phyloP scores from a whole-genome alignment of 2,113 vertebrate genomes.

The Triplophysa rosa region DNA sequence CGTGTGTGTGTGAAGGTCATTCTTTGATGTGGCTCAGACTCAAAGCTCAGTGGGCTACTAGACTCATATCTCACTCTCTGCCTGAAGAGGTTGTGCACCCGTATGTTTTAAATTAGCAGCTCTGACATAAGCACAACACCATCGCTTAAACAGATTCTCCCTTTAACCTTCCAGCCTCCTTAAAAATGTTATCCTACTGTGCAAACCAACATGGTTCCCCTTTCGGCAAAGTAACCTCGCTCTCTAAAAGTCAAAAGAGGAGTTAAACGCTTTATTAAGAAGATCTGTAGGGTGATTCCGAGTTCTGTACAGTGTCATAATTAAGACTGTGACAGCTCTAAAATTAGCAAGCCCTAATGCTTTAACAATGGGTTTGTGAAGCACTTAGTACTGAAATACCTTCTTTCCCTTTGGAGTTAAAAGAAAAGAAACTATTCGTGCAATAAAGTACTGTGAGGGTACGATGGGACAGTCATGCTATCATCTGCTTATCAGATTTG shows the following conservation, averaged over 20 bases:
- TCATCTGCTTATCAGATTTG: no score
- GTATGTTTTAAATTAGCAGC: conserved; percentile 41
- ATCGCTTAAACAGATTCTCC: conserved; percentile 26
- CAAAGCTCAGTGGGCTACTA: conserved; percentile 1
- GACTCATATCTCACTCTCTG: conserved; percentile 37
- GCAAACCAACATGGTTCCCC: not conserved
- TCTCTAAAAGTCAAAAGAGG: conserved; percentile 27
- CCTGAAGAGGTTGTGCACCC: conserved; percentile 25
- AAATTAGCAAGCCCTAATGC: conserved; percentile 23
- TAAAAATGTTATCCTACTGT: conserved; percentile 21
- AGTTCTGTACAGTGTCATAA: not conserved
- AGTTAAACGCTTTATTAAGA: conserved; percentile 27
- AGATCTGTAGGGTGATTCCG: not conserved
- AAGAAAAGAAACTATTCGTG: not conserved
- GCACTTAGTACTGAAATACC: not conserved
- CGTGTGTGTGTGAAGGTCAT: conserved; percentile 34
- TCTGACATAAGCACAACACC: conserved; percentile 21
- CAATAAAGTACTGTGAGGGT: not conserved
- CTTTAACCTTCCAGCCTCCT: conserved; percentile 11
- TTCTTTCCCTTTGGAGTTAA: not conserved
- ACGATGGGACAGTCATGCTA: no score
- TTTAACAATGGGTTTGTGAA: conserved; percentile 1
- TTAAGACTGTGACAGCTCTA: conserved; percentile 30
- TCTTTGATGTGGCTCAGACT: conserved; percentile 35
- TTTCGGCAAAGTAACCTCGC: not conserved